Evolutionary conservation across 2,888 invertebrate species (phyloP).

Genomic region (Rhagonycha fulva): DNA sequence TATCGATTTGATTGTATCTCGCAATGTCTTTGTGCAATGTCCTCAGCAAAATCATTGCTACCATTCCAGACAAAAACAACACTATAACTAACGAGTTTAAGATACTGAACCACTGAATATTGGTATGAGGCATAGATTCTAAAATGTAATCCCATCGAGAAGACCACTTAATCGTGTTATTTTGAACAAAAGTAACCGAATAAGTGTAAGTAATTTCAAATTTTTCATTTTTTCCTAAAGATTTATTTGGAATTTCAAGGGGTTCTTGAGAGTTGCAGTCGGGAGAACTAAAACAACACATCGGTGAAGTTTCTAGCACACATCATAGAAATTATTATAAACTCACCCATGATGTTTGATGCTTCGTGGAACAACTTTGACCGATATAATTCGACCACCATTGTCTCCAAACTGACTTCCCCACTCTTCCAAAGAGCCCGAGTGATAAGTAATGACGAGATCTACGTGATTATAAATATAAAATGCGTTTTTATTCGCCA

Average conservation of each 20-base stretch:
- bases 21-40: conserved; percentile 99
- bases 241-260: conserved; percentile 69
- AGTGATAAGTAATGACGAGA: conserved; percentile 90
- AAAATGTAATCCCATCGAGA: conserved; percentile 99
- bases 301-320: not conserved
- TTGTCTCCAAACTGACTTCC: conserved; percentile 75
- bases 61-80: conserved; percentile 97
- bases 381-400: conserved; percentile 86
- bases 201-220: conserved; percentile 84
- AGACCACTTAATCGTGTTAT: conserved; percentile 93
- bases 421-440: conserved; percentile 86
- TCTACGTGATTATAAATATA: conserved; percentile 98
- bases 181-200: conserved; percentile 77
- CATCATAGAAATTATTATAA: not conserved
- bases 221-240: conserved; percentile 54
- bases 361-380: conserved; percentile 63
- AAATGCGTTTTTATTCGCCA: conserved; percentile 68
- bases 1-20: conserved; percentile 94
- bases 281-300: conserved; percentile 54
- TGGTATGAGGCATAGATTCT: conserved; percentile 97
- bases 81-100: conserved; percentile 97
- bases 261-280: conserved; percentile 62
- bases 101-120: conserved; percentile 99
- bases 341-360: conserved; percentile 49
- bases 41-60: conserved; percentile 96